Conservation (phyloP, 2,888 invertebrate species). For the Synergus japonicus region DNA sequence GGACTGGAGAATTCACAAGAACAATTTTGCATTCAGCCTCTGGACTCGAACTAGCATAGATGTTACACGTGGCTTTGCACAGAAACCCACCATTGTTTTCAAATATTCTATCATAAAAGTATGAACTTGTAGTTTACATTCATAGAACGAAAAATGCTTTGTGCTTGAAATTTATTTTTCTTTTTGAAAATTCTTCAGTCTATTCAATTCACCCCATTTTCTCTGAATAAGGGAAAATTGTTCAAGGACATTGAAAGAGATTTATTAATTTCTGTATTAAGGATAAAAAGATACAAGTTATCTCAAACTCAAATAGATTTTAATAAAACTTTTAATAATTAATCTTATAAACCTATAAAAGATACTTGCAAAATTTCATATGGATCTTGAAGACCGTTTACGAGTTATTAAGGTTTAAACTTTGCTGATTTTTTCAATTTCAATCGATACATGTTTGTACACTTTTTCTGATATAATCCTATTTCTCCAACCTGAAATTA, state of each 20-base stretch:
- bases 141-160: neutral
- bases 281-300: too few relatives aligned
- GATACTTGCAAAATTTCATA: too few relatives aligned
- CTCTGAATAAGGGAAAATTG: neutral
- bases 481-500: too few relatives aligned
- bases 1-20: slow-evolving; percentile 44
- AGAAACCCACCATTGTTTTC: slow-evolving; percentile 34
- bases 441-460: too few relatives aligned
- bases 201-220: neutral
- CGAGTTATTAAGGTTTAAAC: too few relatives aligned
- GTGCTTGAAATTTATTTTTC: neutral
- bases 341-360: too few relatives aligned
- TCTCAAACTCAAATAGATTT: too few relatives aligned
- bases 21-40: slow-evolving; percentile 35
- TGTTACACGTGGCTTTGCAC: slow-evolving; percentile 24
- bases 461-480: too few relatives aligned
- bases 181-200: neutral
- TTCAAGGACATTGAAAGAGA: neutral
- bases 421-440: too few relatives aligned
- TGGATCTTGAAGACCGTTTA: too few relatives aligned
- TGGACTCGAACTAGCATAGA: slow-evolving; percentile 28
- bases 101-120: slow-evolving; percentile 32
- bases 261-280: neutral
- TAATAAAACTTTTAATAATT: too few relatives aligned
- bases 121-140: slow-evolving; percentile 28